Conservation (phyloP, 2,797 vertebrate genomes). For the Saguinus oedipus region DNA sequence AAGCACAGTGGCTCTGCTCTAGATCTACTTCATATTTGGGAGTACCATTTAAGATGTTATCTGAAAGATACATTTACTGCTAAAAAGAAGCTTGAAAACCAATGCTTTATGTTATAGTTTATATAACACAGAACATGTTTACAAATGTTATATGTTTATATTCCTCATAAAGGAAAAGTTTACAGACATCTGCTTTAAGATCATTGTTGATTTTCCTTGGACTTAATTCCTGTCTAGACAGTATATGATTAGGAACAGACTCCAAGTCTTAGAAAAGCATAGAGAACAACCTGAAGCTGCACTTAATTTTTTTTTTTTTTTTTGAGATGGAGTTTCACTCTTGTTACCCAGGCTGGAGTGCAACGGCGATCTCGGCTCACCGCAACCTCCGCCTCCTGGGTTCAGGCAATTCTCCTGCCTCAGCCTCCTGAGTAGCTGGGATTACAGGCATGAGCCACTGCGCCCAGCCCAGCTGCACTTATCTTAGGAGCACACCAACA, state of each 20-base stretch:
- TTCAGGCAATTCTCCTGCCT: too few relatives aligned
- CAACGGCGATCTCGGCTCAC: too few relatives aligned
- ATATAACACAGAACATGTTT: neutral
- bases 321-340: too few relatives aligned
- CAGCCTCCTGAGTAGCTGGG: too few relatives aligned
- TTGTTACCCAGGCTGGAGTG: too few relatives aligned
- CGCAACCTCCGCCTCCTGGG: too few relatives aligned
- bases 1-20: neutral
- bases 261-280: conserved; percentile 1
- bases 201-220: neutral
- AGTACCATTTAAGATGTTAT: neutral
- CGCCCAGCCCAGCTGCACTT: neutral
- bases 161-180: conserved; percentile 19
- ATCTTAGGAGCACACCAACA: neutral
- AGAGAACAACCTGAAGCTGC: neutral
- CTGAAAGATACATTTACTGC: neutral
- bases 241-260: neutral
- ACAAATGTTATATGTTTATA: neutral
- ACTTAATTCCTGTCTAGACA: neutral
- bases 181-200: neutral
- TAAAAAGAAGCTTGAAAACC: conserved; percentile 24
- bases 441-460: too few relatives aligned
- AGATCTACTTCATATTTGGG: neutral
- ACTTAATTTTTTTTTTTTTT: neutral
- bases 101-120: neutral